Conservation (phyloP, 2,888 invertebrate species). For the Drosophila rubida region DNA sequence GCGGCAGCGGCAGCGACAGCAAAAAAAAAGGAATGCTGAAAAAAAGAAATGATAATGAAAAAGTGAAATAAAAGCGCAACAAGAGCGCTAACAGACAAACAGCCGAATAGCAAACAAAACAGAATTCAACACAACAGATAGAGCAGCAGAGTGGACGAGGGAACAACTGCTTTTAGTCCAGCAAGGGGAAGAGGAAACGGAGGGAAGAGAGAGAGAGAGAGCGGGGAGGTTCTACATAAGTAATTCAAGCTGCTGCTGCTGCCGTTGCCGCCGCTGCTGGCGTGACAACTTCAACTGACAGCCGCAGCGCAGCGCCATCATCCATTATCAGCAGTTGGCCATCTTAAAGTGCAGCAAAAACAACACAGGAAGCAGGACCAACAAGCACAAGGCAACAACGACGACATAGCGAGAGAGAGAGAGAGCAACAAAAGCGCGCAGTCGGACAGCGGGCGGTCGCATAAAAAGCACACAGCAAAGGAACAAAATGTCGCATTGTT, state of each 20-base stretch:
- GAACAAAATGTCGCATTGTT: conserved; percentile 79
- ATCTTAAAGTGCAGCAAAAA: conserved; percentile 75
- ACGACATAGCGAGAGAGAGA: conserved; percentile 10
- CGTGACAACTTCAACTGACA: conserved; percentile 80
- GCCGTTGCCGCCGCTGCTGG: conserved; percentile 69
- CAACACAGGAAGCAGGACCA: conserved; percentile 40
- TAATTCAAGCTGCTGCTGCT: conserved; percentile 73
- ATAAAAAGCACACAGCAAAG: conserved; percentile 16
- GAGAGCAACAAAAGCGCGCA: conserved; percentile 19
- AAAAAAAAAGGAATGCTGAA: conserved; percentile 1
- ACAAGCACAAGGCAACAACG: conserved; percentile 27
- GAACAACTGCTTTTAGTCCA: conserved; percentile 8
- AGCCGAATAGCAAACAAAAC: conserved; percentile 55
- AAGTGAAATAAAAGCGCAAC: conserved; percentile 80
- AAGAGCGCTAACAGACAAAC: conserved; percentile 65
- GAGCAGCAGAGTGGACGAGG: conserved; percentile 10
- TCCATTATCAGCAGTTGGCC: conserved; percentile 82
- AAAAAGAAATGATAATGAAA: conserved; percentile 74
- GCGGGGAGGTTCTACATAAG: conserved; percentile 48
- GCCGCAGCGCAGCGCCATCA: conserved; percentile 74
- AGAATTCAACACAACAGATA: conserved; percentile 31
- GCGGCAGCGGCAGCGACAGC: conserved; percentile 15
- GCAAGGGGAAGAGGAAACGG: not conserved
- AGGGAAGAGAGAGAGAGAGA: not conserved
- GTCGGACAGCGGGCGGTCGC: conserved; percentile 17